phyloP scores from a whole-genome alignment of 1,140 invertebrate species.

The Thaumatotibia leucotreta region DNA sequence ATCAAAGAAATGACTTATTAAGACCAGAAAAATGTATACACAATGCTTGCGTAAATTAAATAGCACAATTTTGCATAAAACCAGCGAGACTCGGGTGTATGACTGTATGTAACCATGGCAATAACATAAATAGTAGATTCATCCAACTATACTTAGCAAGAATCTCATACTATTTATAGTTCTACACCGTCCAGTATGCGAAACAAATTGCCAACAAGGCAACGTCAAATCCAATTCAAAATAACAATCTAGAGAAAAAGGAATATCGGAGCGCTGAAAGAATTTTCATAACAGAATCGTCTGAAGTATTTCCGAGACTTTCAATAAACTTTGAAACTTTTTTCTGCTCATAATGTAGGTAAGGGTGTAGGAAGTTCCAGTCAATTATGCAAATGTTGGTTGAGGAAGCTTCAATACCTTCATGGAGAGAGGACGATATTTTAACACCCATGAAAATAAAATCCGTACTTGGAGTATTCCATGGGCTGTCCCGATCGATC shows the following conservation, averaged over 20 bases:
- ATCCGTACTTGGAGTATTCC: too few species aligned
- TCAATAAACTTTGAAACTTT: conserved; percentile 9
- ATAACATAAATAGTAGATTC: too few species aligned
- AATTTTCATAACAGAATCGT: conserved; percentile 9
- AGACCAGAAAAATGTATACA: too few species aligned
- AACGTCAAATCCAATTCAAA: not conserved
- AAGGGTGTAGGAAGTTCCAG: conserved; percentile 1
- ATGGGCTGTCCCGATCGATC: too few species aligned
- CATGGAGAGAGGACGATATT: not conserved
- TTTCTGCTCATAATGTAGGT: conserved; percentile 6
- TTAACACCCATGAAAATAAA: not conserved
- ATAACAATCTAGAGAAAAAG: not conserved
- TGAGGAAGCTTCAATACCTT: not conserved
- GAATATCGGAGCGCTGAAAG: not conserved
- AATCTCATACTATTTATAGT: too few species aligned
- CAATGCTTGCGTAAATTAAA: too few species aligned
- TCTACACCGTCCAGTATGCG: not conserved
- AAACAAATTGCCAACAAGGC: not conserved
- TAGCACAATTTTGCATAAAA: too few species aligned
- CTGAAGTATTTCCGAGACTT: conserved; percentile 7
- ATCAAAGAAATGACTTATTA: too few species aligned
- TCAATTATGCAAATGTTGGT: conserved; percentile 1
- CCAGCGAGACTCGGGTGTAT: too few species aligned
- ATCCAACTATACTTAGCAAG: too few species aligned
- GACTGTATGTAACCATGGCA: too few species aligned